Percentiles rank a stretch among this genome's conserved stretches.
phyloP scores from a whole-genome alignment of 1,140 invertebrate genomes.

The Bemisia tabaci region DNA sequence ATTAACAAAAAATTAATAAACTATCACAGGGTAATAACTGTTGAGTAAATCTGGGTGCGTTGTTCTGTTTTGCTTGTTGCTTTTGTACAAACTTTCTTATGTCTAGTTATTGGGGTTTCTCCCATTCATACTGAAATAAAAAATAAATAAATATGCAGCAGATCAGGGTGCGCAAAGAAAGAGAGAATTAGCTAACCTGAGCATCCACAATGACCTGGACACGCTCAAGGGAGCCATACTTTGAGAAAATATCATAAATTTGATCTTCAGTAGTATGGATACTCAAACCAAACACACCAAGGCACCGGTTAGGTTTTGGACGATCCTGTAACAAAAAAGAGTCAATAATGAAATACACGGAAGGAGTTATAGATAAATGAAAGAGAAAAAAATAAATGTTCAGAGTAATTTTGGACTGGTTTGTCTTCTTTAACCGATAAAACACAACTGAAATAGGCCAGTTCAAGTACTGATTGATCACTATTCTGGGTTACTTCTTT shows the following conservation, averaged over 20 bases:
- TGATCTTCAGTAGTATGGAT: constrained; percentile 85
- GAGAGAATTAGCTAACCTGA: constrained; percentile 74
- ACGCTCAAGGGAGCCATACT: constrained; percentile 82
- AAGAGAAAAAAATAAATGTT: background rate
- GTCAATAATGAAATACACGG: too few species aligned
- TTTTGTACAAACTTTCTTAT: too few species aligned
- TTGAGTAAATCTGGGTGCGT: too few species aligned
- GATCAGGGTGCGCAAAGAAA: too few species aligned
- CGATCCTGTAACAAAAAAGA: constrained; percentile 43
- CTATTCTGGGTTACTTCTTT: background rate
- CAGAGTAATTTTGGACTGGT: background rate
- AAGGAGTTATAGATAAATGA: too few species aligned
- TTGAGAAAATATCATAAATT: constrained; percentile 83
- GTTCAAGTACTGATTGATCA: background rate
- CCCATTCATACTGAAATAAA: too few species aligned
- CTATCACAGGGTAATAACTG: too few species aligned
- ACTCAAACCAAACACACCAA: constrained; percentile 90
- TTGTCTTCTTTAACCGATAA: background rate
- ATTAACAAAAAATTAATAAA: too few species aligned
- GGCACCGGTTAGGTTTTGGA: constrained; percentile 72
- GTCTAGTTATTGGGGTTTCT: too few species aligned
- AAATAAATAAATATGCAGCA: too few species aligned
- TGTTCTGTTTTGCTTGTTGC: too few species aligned
- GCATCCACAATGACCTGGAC: constrained; percentile 94
- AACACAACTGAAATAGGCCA: too few species aligned